Base-by-base conservation (phyloP, 2,797 vertebrate genomes). In the Enoplosus armatus region DNA sequence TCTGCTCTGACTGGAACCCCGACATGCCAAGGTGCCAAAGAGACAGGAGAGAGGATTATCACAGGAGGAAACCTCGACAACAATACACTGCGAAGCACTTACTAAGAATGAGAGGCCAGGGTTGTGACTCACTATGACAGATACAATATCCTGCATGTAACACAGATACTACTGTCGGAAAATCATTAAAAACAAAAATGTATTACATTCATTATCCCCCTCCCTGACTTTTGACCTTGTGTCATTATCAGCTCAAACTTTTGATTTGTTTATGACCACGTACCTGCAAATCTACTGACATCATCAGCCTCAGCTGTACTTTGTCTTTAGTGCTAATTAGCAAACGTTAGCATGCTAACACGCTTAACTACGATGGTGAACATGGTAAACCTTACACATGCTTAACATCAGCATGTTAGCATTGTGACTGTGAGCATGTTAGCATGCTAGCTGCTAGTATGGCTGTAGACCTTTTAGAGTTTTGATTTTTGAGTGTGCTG, bases 1-100 rank as follows among this genome's bases (percentile, higher is more conserved):
- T 99, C 91, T 98, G 98, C 90, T 99, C 97, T 8, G 98, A 97
- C 98, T 99, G 80, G 12, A 86, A 78, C 35, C 78, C 73, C 66
- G 24, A 24, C 45, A 61, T 51, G 77, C 27, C 62, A 48, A 56
- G 35, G 67, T 58, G 78, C 79, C 79, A 79, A 41, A 76, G 62
- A 89, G 64, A 89, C 75, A 76, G 78, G 72, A 66, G 62, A 83
- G 55, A 79, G 84, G 86, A 90, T 88, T 83, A 87, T 65, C 67
- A 74, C 77, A 31, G 53, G 67, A 59, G 43, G 18, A 51, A 41
- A 71, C 53, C 51, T 53, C 14, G 15, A 67, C 62, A 81, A 67
- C 47, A 73, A 79, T 15, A 74, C 53, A 51, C 27, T 47, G 33
- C 48, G 22, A 72, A 58, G 68, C 8, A 24, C 53, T 31, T 54